These are phyloP conservation scores for Pygoscelis adeliae DNA, from an alignment of 2,113 vertebrate genomes.

Conservation along the genomic window DNA sequence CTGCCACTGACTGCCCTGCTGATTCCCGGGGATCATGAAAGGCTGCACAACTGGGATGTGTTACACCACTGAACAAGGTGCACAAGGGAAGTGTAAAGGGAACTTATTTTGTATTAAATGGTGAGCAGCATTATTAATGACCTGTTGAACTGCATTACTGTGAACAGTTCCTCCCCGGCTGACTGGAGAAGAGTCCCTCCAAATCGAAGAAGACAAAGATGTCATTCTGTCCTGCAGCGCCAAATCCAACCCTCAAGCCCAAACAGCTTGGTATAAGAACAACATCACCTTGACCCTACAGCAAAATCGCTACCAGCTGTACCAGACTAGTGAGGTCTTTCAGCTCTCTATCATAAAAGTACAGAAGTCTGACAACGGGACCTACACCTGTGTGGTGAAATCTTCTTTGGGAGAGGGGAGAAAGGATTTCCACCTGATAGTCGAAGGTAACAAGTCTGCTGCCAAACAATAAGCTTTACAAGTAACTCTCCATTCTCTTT, in stretches of 20 bases:
- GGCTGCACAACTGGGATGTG: neutral
- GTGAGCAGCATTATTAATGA: neutral
- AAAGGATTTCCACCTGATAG: conserved; percentile 63
- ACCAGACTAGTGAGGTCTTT: conserved; percentile 50
- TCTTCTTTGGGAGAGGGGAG: neutral
- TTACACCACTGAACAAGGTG: neutral
- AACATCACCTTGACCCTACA: conserved; percentile 8
- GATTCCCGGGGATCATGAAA: neutral
- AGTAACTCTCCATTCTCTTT: neutral
- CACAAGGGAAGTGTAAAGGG: neutral
- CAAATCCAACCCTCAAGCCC: conserved; percentile 77
- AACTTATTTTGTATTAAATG: neutral
- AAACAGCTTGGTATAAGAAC: conserved; percentile 68
- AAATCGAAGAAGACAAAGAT: neutral
- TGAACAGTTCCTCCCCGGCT: conserved; percentile 70
- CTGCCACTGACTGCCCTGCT: neutral
- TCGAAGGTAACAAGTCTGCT: conserved; percentile 70
- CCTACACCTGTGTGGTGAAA: conserved; percentile 64
- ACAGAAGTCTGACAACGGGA: conserved; percentile 68
- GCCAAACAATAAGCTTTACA: neutral
- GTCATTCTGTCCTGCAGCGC: conserved; percentile 61
- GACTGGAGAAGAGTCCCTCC: conserved; percentile 32
- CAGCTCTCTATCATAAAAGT: conserved; percentile 62
- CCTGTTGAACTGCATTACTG: neutral
- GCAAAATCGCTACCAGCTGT: conserved; percentile 22